phyloP scores from a whole-genome alignment of 2,113 vertebrate genomes.

The Chaetorhynchus papuensis region DNA sequence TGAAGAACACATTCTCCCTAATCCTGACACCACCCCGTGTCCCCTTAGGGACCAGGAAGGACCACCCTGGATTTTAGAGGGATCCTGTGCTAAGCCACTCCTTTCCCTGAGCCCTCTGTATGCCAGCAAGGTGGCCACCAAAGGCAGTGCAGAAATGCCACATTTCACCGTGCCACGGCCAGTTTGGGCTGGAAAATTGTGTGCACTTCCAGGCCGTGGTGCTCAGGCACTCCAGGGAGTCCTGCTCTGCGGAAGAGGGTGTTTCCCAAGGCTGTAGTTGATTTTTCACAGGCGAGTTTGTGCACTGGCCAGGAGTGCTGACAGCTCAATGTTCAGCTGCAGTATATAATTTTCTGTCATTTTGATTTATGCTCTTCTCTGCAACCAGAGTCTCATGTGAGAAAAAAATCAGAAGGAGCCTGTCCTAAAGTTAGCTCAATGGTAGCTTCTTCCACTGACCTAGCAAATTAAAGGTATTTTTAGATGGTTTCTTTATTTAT shows the following conservation, averaged over 20 bases:
- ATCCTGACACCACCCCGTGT: neutral
- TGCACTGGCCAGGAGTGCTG: neutral
- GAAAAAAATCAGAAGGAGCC: neutral
- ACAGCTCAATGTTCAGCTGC: slow-evolving; percentile 41
- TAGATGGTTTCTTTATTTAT: neutral
- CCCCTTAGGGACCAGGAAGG: neutral
- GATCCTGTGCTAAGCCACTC: neutral
- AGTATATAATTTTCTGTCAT: slow-evolving; percentile 35
- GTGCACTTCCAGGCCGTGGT: neutral
- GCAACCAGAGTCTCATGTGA: neutral
- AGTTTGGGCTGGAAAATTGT: neutral
- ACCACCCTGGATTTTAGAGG: neutral
- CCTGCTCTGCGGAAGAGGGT: neutral
- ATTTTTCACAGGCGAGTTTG: neutral
- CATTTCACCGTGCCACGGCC: neutral
- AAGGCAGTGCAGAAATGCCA: neutral
- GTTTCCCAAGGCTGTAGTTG: neutral
- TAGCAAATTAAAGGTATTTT: neutral
- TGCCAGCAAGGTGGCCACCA: neutral
- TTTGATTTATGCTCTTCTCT: slow-evolving; percentile 35
- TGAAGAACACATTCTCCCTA: neutral
- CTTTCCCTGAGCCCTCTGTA: neutral
- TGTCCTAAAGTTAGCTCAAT: neutral
- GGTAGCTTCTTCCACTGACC: neutral
- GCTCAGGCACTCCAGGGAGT: neutral